Base-by-base conservation (phyloP, 2,888 invertebrate genomes). In the Sarcophaga subvicina region DNA sequence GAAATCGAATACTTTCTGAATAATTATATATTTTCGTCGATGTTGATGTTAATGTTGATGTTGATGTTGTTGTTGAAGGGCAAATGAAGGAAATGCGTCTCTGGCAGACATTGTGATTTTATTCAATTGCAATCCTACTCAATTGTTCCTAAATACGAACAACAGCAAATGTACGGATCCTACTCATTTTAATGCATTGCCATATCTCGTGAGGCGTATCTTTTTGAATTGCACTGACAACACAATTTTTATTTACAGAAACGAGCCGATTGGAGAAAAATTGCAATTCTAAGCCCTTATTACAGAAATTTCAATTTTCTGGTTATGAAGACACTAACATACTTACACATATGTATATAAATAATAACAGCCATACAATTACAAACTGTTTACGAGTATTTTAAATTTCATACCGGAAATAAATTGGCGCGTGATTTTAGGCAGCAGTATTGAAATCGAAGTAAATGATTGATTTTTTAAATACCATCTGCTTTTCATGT, bases 1-100 rank as follows among this genome's bases (percentile, higher is more conserved):
- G 87, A 87, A 87, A 87, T 79, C 71, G 17, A 87, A 87, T 87
- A 87, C 87, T 87, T 77, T 77, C 47, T 49, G 70, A 54, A 17
- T 54, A 12, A 12, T 17, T 54, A 54, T 17, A 54, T 17, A 54
- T 69, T 47, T 47, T 4, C 4, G 27, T 67, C 22, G 45, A 37
- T 72, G 54, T 83, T 27, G 6, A 25, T 63, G 22, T 25, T 27
- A 4, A 25, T 63, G 22, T 25, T 27, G 2, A 25, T 63, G 45
- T 25, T 59, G 62, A 59, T 75, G 78, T 67, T 69, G 67, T 49
- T 83, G 72, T 27, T 83, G 73, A 77, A 83, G 83, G 83, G 86
- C 86, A 73, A 80, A 83, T 70, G 67, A 59, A 87, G 86, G 86
- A 87, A 87, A 78, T 87, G 66, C 80, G 37, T 37, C 70, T 78